phyloP scores from a whole-genome alignment of 2,113 vertebrate genomes.

The Brevimyrus niger region DNA sequence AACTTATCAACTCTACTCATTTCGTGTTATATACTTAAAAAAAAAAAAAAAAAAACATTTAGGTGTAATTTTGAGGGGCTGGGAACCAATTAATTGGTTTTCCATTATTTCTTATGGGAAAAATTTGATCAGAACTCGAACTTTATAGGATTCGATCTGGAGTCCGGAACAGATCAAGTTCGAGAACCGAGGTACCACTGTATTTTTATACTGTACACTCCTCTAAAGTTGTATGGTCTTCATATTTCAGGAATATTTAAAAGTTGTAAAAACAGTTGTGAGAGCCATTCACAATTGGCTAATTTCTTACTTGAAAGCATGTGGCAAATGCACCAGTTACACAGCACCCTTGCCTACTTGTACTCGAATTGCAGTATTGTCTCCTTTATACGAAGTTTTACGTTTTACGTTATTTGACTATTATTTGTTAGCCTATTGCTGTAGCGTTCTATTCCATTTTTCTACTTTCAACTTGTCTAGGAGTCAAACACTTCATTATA shows the following conservation, averaged over 20 bases:
- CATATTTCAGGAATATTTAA: neutral
- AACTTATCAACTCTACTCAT: too few species aligned
- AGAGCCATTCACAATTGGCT: neutral
- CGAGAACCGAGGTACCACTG: too few species aligned
- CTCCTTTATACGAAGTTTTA: neutral
- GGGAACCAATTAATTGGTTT: too few species aligned
- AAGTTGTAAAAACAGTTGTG: neutral
- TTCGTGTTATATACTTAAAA: too few species aligned
- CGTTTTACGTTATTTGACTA: neutral
- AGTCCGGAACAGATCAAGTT: too few species aligned
- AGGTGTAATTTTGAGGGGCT: too few species aligned
- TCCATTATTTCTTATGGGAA: too few species aligned
- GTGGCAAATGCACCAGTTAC: neutral
- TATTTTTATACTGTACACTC: neutral
- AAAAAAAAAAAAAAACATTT: too few species aligned
- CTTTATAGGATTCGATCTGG: too few species aligned
- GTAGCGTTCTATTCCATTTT: neutral
- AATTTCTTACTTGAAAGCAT: neutral
- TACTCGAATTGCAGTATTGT: neutral
- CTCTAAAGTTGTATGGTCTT: neutral
- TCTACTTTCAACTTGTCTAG: neutral
- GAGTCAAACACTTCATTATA: neutral
- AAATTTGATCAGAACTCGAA: too few species aligned
- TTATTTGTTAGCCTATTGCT: neutral
- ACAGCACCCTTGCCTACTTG: neutral